A percentile compares a stretch with the other conserved stretches of the same genome.
Evolutionary conservation across 2,113 vertebrate species (phyloP).

Genomic region (Nycticebus coucang): DNA sequence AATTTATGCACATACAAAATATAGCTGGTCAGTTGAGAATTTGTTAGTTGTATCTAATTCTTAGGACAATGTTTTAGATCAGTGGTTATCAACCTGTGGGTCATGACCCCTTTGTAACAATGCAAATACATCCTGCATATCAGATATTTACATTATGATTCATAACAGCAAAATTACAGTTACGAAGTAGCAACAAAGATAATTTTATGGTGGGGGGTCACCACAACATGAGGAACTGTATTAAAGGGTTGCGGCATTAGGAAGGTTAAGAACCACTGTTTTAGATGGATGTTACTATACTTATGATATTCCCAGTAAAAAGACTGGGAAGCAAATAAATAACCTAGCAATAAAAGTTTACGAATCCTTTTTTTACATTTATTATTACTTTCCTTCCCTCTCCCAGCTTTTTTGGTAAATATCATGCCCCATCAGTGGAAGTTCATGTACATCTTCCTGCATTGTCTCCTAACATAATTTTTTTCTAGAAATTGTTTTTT

Average conservation of each 20-base stretch:
- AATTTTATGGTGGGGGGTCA: too few relatives aligned
- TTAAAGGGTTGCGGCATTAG: too few relatives aligned
- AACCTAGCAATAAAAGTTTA: not conserved
- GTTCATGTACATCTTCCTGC: not conserved
- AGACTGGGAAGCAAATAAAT: slow-evolving; percentile 29
- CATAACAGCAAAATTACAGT: too few relatives aligned
- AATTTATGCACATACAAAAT: not conserved
- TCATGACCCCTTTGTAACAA: too few relatives aligned
- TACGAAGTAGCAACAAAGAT: too few relatives aligned
- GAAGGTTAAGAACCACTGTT: not conserved
- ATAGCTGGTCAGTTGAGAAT: not conserved
- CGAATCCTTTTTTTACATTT: slow-evolving; percentile 7
- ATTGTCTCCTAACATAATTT: not conserved
- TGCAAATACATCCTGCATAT: too few relatives aligned
- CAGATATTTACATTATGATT: too few relatives aligned
- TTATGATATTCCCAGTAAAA: not conserved
- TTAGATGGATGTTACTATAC: slow-evolving; percentile 29
- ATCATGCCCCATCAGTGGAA: not conserved
- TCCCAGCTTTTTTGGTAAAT: not conserved
- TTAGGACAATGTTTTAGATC: not conserved
- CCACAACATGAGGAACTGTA: too few relatives aligned
- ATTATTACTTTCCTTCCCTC: not conserved
- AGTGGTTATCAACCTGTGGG: too few relatives aligned
- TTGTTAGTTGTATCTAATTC: not conserved
- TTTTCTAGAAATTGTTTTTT: slow-evolving; percentile 13